phyloP scores from a whole-genome alignment of 2,888 invertebrate species.

The Hoplodrina blanda region DNA sequence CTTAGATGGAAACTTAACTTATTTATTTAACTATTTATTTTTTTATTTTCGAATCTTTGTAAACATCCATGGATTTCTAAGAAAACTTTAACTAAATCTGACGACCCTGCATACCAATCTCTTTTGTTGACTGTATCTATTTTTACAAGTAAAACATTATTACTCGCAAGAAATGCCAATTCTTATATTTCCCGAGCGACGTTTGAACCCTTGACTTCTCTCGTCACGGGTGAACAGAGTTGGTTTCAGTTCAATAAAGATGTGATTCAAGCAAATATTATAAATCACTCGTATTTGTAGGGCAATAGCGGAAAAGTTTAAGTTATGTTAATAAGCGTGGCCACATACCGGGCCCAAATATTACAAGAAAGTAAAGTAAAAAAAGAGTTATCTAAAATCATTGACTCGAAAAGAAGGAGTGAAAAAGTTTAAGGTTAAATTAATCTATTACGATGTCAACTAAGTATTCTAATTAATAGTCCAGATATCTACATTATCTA shows the following conservation, averaged over 20 bases:
- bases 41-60: too few species aligned
- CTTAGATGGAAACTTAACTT: too few species aligned
- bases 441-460: neutral
- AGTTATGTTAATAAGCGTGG: too few species aligned
- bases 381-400: too few species aligned
- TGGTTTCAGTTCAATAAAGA: constrained; percentile 35
- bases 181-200: constrained; percentile 22
- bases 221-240: constrained; percentile 53
- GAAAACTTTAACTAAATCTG: too few species aligned
- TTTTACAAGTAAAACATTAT: constrained; percentile 1
- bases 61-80: too few species aligned
- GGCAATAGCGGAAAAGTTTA: neutral
- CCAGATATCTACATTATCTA: neutral
- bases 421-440: neutral
- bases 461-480: neutral
- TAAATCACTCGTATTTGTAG: constrained; percentile 18
- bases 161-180: constrained; percentile 16
- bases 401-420: too few species aligned
- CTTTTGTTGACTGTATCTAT: neutral
- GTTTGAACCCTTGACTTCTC: constrained; percentile 28
- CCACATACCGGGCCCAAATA: too few species aligned
- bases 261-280: constrained; percentile 32
- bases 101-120: too few species aligned
- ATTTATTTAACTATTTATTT: too few species aligned
- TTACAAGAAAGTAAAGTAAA: too few species aligned